Conservation (phyloP, 2,888 invertebrate genomes). For the Anodontia alba region DNA sequence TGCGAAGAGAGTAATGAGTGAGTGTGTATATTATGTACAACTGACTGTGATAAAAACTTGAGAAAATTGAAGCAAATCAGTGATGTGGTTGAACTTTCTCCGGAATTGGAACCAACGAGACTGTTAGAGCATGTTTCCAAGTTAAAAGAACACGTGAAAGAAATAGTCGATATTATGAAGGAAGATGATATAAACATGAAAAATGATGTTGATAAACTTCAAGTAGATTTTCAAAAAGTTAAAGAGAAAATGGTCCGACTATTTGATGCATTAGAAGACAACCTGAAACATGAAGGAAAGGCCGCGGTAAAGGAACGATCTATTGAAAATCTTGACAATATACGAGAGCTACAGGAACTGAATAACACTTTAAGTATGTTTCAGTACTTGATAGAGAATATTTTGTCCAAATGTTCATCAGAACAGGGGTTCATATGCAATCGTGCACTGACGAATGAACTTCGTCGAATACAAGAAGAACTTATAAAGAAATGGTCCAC, state of each 20-base stretch:
- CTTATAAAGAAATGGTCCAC: background rate
- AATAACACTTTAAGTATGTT: background rate
- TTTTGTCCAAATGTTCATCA: background rate
- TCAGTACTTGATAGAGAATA: background rate
- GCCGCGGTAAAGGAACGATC: background rate
- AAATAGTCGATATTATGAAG: background rate
- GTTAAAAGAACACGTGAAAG: background rate
- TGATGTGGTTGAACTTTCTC: background rate
- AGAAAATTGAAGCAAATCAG: background rate
- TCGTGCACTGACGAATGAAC: background rate
- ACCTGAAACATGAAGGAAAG: background rate
- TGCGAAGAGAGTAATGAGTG: background rate
- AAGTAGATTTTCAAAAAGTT: background rate
- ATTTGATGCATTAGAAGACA: background rate
- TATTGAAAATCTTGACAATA: background rate
- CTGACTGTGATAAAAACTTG: background rate
- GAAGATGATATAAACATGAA: background rate
- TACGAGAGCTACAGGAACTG: background rate
- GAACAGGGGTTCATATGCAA: background rate
- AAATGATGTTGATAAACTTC: background rate
- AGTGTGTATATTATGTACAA: background rate
- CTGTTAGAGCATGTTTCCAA: background rate
- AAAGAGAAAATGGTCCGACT: background rate
- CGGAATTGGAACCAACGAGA: background rate
- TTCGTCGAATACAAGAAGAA: background rate